Evolutionary conservation across 2,888 invertebrate species (phyloP), one percentile per base, ranked within the genome.

Genomic region (Mellilla xanthometata): DNA sequence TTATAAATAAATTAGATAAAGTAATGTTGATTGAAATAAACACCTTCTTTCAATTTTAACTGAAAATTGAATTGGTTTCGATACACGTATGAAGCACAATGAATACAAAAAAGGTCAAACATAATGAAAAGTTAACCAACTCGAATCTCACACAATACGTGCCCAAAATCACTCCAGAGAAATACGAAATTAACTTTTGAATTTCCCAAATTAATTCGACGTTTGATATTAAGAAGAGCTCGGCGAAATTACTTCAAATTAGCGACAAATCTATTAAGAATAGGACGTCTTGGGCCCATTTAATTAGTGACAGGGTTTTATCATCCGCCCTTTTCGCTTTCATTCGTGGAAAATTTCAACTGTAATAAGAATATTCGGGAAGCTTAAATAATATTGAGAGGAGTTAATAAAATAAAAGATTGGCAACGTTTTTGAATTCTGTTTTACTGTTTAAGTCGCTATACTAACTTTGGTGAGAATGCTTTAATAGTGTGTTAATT

Each of bases 231-330:
- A 70, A 65, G 67, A 70, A 65, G 68, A 71, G 63, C 71, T 71
- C 65, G 65, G 62, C 64, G 56, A 73, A 78, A 81, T 84, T 72
- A 75, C 72, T 80, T 70, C 72, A 85, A 85, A 88, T 87, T 85
- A 84, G 78, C 82, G 76, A 81, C 78, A 81, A 84, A 86, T 88
- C 83, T 86, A 85, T 85, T 85, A 85, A 78, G 79, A 81, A 76
- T 74, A 77, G 75, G 72, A 80, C 76, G 78, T 79, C 80, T 77
- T 70, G 65, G 67, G 76, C 73, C 80, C 81, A 82, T 87, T 89
- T 88, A 89, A 89, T 89, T 89, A 88, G 85, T 81, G 83, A 76
- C 80, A 61, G 73, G 81, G 79, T 85, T 88, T 87, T 85, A 88
- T 86, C 74, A 80, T 84, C 77, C 76, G 58, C 73, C 72, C 82